A percentile compares a stretch with the other conserved stretches of the same genome.
phyloP scores from a whole-genome alignment of 2,113 vertebrate species.

The Phoenicopterus ruber region DNA sequence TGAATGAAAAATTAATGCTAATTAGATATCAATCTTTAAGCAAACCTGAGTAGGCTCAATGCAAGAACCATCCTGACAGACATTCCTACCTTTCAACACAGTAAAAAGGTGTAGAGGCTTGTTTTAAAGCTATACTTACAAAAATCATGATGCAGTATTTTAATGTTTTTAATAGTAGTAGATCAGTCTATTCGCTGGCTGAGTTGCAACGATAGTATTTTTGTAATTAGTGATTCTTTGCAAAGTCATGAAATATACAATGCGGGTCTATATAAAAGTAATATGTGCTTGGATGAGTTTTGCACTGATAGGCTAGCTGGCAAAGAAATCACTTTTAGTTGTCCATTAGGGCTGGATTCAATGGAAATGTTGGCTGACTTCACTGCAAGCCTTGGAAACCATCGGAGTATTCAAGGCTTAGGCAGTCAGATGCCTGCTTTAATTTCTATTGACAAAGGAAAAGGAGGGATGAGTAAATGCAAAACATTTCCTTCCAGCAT shows the following conservation, averaged over 20 bases:
- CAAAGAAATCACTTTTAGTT: conserved; percentile 9
- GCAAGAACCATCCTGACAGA: background rate
- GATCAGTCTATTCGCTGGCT: background rate
- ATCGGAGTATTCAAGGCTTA: background rate
- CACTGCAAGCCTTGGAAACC: conserved; percentile 42
- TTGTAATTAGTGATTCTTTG: background rate
- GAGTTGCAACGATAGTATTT: background rate
- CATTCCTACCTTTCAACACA: background rate
- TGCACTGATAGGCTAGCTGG: conserved; percentile 24
- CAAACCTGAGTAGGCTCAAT: background rate
- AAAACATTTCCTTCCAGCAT: conserved; percentile 58
- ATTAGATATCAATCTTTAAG: background rate
- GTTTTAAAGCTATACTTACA: background rate
- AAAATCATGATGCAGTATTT: background rate
- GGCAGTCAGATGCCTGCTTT: conserved; percentile 58
- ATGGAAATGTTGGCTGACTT: conserved; percentile 53
- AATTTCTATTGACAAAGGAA: conserved; percentile 62
- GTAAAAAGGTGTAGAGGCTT: background rate
- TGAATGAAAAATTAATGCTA: background rate
- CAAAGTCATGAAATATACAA: background rate
- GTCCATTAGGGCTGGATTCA: conserved; percentile 51
- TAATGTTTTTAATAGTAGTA: background rate
- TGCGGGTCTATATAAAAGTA: background rate
- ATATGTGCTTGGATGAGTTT: background rate
- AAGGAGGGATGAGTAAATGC: conserved; percentile 59